Conservation (phyloP, 2,113 vertebrate genomes). For the Coturnix japonica region DNA sequence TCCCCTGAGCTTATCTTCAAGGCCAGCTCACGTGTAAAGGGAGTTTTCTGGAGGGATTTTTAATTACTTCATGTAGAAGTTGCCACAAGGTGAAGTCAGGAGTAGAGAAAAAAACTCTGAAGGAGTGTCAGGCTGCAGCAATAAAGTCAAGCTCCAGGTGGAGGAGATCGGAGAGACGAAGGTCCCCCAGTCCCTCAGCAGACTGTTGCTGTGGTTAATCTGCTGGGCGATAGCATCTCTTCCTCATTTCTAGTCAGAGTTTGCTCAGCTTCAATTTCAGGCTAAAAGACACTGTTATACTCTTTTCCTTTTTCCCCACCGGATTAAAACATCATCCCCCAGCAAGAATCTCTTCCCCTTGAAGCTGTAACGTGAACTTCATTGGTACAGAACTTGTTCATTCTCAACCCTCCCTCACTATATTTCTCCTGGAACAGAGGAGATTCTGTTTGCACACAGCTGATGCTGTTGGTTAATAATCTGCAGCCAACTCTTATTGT, state of each 20-base stretch:
- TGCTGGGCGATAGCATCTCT: background rate
- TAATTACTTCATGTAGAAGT: background rate
- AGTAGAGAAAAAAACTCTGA: accelerated
- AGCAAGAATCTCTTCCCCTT: background rate
- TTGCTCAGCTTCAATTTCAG: conserved; percentile 19
- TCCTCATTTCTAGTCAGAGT: conserved; percentile 2
- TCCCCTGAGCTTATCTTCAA: background rate
- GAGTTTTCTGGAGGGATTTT: background rate
- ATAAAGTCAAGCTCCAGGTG: background rate
- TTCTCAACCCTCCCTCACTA: background rate
- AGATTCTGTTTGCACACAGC: background rate
- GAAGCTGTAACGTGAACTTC: background rate
- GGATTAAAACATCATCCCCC: background rate
- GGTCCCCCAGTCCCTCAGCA: background rate
- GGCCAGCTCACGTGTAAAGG: background rate
- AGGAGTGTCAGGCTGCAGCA: background rate
- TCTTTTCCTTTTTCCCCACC: background rate
- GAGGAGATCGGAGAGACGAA: background rate
- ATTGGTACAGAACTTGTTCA: background rate
- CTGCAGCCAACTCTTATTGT: background rate
- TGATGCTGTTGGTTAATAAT: background rate
- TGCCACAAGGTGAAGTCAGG: background rate
- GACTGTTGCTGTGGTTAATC: background rate
- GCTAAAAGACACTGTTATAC: background rate
- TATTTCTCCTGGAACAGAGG: background rate